Percentiles rank a stretch among this genome's conserved stretches.
phyloP scores from a whole-genome alignment of 2,113 vertebrate genomes.

The Meriones unguiculatus region DNA sequence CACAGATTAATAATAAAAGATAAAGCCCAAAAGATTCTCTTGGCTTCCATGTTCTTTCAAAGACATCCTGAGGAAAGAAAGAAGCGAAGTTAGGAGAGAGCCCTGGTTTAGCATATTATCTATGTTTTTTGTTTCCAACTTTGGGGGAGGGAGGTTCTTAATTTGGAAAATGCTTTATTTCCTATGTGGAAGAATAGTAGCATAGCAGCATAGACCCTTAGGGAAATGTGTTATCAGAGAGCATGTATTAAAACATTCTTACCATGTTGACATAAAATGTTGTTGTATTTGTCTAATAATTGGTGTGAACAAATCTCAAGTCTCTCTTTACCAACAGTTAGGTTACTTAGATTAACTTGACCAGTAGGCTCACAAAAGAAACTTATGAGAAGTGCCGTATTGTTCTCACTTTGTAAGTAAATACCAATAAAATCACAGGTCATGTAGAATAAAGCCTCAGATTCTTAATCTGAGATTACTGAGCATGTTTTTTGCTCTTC shows the following conservation, averaged over 20 bases:
- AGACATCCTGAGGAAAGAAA: slow-evolving; percentile 1
- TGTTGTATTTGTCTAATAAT: slow-evolving; percentile 55
- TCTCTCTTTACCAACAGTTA: slow-evolving; percentile 54
- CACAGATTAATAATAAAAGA: slow-evolving; percentile 39
- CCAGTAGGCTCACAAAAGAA: background rate
- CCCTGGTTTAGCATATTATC: background rate
- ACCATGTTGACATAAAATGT: slow-evolving; percentile 35
- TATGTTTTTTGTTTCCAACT: slow-evolving; percentile 30
- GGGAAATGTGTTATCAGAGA: background rate
- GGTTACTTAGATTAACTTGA: slow-evolving; percentile 51
- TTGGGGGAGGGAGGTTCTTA: background rate
- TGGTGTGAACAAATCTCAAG: slow-evolving; percentile 48
- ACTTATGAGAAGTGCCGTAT: slow-evolving; percentile 15
- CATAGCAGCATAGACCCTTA: background rate
- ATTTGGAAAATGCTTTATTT: slow-evolving; percentile 60
- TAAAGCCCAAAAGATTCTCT: background rate
- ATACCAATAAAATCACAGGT: slow-evolving; percentile 12
- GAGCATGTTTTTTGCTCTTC: slow-evolving; percentile 33
- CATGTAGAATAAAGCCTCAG: slow-evolving; percentile 40
- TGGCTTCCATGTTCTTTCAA: slow-evolving; percentile 40
- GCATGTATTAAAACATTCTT: background rate
- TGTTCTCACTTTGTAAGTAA: slow-evolving; percentile 57
- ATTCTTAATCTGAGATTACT: background rate
- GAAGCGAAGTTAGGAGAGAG: background rate
- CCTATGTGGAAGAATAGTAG: slow-evolving; percentile 27